phyloP scores from a whole-genome alignment of 1,140 invertebrate genomes.

The Coenobita brevimanus region DNA sequence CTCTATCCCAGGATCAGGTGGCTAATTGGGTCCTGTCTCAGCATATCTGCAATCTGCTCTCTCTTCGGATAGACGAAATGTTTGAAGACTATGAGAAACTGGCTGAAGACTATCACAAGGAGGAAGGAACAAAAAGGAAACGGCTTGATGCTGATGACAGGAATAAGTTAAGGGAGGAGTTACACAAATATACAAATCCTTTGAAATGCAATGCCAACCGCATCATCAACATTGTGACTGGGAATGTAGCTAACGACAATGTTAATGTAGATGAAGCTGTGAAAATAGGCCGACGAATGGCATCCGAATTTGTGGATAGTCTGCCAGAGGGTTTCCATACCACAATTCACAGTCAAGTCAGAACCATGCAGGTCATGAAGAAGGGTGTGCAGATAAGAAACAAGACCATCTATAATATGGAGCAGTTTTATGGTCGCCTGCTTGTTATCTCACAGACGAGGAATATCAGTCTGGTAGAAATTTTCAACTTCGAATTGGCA shows the following conservation, averaged over 20 bases:
- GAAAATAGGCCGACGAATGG: not conserved
- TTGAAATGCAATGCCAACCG: not conserved
- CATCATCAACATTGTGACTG: not conserved
- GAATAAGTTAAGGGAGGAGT: not conserved
- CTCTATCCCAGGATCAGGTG: not conserved
- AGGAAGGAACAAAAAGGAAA: not conserved
- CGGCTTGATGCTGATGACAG: not conserved
- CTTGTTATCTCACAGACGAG: not conserved
- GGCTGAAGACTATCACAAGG: not conserved
- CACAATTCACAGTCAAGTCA: not conserved
- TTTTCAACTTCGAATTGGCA: not conserved
- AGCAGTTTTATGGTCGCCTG: not conserved
- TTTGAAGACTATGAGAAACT: not conserved
- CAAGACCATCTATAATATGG: not conserved
- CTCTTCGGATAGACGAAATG: not conserved
- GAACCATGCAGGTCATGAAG: not conserved
- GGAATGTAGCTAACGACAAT: not conserved
- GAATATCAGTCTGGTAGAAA: not conserved
- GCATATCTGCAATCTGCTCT: not conserved
- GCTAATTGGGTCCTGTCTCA: conserved; percentile 6
- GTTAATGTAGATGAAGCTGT: not conserved
- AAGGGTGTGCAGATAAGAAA: too few species aligned
- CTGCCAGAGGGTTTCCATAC: not conserved
- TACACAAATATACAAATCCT: not conserved
- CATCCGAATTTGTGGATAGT: not conserved